Evolutionary conservation across 2,888 invertebrate genomes (phyloP), one percentile per base, ranked within the genome.

Genomic region (Drosophila kambysellisi): DNA sequence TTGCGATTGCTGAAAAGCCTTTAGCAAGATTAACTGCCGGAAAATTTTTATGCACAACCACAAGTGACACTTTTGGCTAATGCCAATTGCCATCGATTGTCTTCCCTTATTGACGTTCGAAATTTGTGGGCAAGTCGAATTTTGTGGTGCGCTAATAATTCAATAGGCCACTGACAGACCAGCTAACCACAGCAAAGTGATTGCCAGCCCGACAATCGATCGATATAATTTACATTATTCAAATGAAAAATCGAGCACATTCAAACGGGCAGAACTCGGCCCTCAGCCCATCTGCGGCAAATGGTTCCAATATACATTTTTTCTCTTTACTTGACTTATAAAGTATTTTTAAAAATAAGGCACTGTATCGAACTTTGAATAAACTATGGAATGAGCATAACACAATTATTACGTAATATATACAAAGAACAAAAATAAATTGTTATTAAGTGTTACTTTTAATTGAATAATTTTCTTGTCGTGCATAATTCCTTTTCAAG

Each of bases 21-120:
- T 89, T 81, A 82, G 81, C 83, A 80, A 88, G 82, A 89, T 90
- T 88, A 90, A 89, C 82, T 81, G 83, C 75, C 83, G 83, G 83
- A 89, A 89, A 87, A 82, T 89, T 79, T 74, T 71, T 87, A 79
- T 82, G 83, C 71, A 58, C 70, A 73, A 20, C 54, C 71, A 37
- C 68, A 64, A 78, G 57, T 67, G 86, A 77, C 86, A 86, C 71
- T 83, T 66, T 71, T 60, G 56, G 61, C 68, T 54, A 58, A 71
- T 52, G 76, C 60, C 59, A 73, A 74, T 85, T 79, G 67, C 70
- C 70, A 70, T 57, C 43, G 41, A 57, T 65, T 52, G 53, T 25
- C 60, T 58, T 46, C 35, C 30, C 72, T 48, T 37, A 17, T 15
- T 35, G 67, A 30, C 74, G 51, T 50, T 39, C 52, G 57, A 54